phyloP scores from a whole-genome alignment of 2,797 vertebrate genomes.

The Ataeniobius toweri region DNA sequence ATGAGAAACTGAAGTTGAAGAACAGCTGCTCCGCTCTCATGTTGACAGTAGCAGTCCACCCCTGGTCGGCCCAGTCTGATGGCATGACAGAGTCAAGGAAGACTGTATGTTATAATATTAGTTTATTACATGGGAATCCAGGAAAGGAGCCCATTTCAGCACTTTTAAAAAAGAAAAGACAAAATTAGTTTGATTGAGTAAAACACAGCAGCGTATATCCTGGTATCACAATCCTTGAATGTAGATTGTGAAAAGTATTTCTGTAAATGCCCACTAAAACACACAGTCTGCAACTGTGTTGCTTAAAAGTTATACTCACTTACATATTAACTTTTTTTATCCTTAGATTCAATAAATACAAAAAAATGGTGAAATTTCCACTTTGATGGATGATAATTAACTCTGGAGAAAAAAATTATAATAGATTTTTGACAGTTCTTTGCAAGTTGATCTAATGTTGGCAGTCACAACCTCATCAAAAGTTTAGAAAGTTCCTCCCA shows the following conservation, averaged over 20 bases:
- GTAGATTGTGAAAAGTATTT: not conserved
- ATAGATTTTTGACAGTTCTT: not conserved
- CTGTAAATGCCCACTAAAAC: not conserved
- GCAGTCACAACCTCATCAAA: not conserved
- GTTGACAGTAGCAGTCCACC: constrained; percentile 95
- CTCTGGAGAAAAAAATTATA: not conserved
- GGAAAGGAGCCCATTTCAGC: not conserved
- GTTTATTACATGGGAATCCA: not conserved
- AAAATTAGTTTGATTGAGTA: not conserved
- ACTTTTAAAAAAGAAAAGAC: not conserved
- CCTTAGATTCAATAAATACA: not conserved
- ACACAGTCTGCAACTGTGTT: not conserved
- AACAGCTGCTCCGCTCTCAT: constrained; percentile 92
- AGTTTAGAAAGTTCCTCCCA: not conserved
- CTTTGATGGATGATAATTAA: not conserved
- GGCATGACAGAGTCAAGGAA: constrained; percentile 87
- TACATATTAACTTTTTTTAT: not conserved
- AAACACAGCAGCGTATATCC: not conserved
- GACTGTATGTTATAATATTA: constrained; percentile 19
- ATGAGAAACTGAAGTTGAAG: constrained; percentile 97
- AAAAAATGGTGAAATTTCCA: too few relatives aligned
- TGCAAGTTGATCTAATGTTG: not conserved
- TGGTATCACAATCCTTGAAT: not conserved
- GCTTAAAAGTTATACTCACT: not conserved
- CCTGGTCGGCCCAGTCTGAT: constrained; percentile 95